Conservation (phyloP, 2,888 invertebrate genomes). For the Hirtodrosophila histrioides region DNA sequence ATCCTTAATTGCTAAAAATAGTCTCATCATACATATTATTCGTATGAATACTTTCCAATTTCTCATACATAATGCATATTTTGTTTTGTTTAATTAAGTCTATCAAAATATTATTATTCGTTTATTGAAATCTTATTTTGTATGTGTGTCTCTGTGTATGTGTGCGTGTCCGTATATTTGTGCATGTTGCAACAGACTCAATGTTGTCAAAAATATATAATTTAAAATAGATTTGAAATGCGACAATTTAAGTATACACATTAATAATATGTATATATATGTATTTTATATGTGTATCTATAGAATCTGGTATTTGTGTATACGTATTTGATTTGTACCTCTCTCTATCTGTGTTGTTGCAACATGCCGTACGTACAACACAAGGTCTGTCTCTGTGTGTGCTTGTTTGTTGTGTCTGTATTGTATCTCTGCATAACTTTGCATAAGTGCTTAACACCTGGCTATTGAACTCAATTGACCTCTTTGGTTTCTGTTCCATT, state of each 20-base stretch:
- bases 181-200: slow-evolving; percentile 81
- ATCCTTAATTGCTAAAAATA: too few species aligned
- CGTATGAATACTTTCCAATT: too few species aligned
- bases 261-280: slow-evolving; percentile 10
- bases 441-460: slow-evolving; percentile 26
- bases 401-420: slow-evolving; percentile 1
- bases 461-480: slow-evolving; percentile 41
- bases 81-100: too few species aligned
- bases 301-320: slow-evolving; percentile 23
- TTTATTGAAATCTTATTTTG: slow-evolving; percentile 8
- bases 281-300: slow-evolving; percentile 16
- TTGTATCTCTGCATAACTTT: slow-evolving; percentile 19
- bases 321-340: slow-evolving; percentile 26
- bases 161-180: slow-evolving; percentile 44
- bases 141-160: slow-evolving; percentile 28
- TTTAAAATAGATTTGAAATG: slow-evolving; percentile 26
- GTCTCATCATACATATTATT: too few species aligned
- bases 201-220: slow-evolving; percentile 37
- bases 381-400: slow-evolving; percentile 3
- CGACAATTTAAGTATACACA: slow-evolving; percentile 4
- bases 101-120: not conserved
- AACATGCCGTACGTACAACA: slow-evolving; percentile 56
- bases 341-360: slow-evolving; percentile 63
- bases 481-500: slow-evolving; percentile 17
- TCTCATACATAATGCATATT: not conserved